Base-by-base conservation (phyloP, 1,140 invertebrate species). In the Semibalanus balanoides region DNA sequence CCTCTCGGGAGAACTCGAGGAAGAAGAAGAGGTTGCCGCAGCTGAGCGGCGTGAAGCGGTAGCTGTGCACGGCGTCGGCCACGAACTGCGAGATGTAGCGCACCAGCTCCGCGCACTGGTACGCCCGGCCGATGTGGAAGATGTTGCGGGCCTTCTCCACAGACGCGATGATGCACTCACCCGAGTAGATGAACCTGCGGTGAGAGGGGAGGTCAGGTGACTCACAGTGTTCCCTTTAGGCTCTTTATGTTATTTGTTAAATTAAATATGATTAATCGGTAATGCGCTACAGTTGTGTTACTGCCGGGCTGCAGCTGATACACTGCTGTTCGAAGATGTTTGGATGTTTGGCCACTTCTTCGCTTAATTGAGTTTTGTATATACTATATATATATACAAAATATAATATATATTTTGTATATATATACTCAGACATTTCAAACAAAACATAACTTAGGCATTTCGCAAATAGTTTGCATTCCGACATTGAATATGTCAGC, bases 141-240 rank as follows among this genome's bases (percentile, higher is more conserved):
- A 80, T 75, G 29, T 76, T 77, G 73, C 79, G 78, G 25, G 78
- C 78, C n/a, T 78, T 78, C 29, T 31, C 77, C 72, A 79, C 78
- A 30, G 76, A 75, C 30, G 73, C 71, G 31, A 79, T 76, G 70
- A 75, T 77, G n/a, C 79, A 74, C 28, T 73, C 74, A 64, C 79
- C 79, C 19, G 79, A 79, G 77, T 80, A 80, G 31, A 80, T 80
- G 75, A 79, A 80, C 73, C 79, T 80, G 78, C 28, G 77, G 25
- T 30, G 19, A 29, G 28, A 71, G 5, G 30, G 14, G 3, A 51
- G 27, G 51, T 51, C 27, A n/a, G n/a, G n/a, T 29, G 27, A 5
- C n/a, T n/a, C n/a, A n/a, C n/a, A n/a, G n/a, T n/a, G n/a, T n/a
- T n/a, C n/a, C n/a, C n/a, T n/a, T n/a, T n/a, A n/a, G n/a, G n/a